Evolutionary conservation across 2,113 vertebrate genomes (phyloP), one percentile per base, ranked within the genome.

Genomic region (Taurulus bubalis): DNA sequence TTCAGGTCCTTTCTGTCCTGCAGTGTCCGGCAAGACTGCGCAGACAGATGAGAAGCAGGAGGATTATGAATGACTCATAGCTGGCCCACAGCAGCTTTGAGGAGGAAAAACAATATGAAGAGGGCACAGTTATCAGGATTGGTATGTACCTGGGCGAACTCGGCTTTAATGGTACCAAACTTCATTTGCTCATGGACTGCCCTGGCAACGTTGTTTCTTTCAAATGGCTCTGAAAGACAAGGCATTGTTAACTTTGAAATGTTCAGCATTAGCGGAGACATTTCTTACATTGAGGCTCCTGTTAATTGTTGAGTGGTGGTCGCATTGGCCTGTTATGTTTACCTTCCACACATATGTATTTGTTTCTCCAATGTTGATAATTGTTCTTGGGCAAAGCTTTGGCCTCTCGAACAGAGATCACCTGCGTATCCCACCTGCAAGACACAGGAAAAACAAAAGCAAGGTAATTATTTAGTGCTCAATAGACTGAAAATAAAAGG

Each of bases 311-410:
- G 4, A 9, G 56, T 26, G 15, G 4, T 11, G 15, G 30, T 16
- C 15, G 18, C 26, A 0, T 2, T 38, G 34, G 53, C 6, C 11
- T 30, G 8, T 47, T 36, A 24, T 2, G 28, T 53, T 87, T 96
- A 99, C 98, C 98, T 97, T 99, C 98, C 71, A 99, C 94, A 93
- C 97, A 99, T 89, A 99, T 97, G 90, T 92, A 98, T 88, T 98
- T 99, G 94, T 96, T 96, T 94, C 93, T 97, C 98, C 98, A 99
- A 77, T 97, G 96, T 82, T 26, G 80, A 76, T 90, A 94, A 77
- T 94, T 94, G 83, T 90, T 92, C 89, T 96, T 98, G 22, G 96
- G 95, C 51, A 99, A 49, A 85, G 95, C 93, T 94, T 86, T 96
- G 89, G 95, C 98, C 90, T 98, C 96, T 79, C 97, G 96, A 84